Evolutionary conservation across 2,888 invertebrate genomes (phyloP), one percentile per base, ranked within the genome.

Genomic region (Andricus curvator): DNA sequence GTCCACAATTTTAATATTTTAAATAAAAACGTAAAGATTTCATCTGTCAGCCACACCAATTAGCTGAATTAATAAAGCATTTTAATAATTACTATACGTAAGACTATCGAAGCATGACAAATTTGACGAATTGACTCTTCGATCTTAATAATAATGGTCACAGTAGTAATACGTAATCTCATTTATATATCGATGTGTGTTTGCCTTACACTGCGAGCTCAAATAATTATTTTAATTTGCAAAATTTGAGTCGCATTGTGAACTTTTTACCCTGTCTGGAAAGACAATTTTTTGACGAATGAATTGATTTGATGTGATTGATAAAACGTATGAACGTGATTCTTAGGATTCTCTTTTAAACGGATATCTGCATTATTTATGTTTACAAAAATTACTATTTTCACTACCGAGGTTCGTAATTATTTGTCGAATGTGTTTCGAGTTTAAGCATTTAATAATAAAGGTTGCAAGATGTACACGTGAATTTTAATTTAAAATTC

Each of bases 251-350:
- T 51, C 17, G 74, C 25, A 56, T 68, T 68, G 41, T 48, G 33
- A 51, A 29, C 13, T 48, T 51, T 33, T n/a, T 17, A 5, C 17
- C 48, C 25, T 48, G 33, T 56, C n/a, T 33, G n/a, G 4, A 13
- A 56, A 56, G 11, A 74, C 22, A 37, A 51, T 29, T 56, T 33
- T 56, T 56, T 37, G 6, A 37, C 33, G 48, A 83, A 77, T 82
- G 65, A 66, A 83, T 83, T 70, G 78, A 76, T 78, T 81, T 78
- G 62, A 80, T 68, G 48, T 78, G 65, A 60, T 70, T 74, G 56
- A 76, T 56, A 84, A 81, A 65, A 77, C 77, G 78, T 37, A 80
- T 85, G 65, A 68, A 81, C 68, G 76, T 25, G 68, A 76, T 77
- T 77, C 17, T 56, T 74, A 56, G 29, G 15, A 33, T 56, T 60